Percentiles rank a stretch among this genome's conserved stretches.
phyloP scores from a whole-genome alignment of 2,888 invertebrate species.

The Calameuta filiformis region DNA sequence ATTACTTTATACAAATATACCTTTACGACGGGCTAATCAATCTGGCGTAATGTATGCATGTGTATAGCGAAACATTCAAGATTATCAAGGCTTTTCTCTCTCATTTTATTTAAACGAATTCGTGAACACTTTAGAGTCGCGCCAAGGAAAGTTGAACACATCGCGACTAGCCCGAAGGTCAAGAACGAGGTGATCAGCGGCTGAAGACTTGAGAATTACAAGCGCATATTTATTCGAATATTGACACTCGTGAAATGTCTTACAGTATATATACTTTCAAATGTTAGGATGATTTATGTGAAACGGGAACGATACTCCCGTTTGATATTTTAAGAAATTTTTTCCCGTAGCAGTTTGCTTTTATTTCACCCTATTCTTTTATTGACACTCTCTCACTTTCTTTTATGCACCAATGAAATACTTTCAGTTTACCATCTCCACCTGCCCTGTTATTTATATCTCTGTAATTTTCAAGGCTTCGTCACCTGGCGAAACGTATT shows the following conservation, averaged over 20 bases:
- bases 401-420: not conserved
- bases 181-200: constrained; percentile 10
- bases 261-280: constrained; percentile 51
- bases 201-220: constrained; percentile 49
- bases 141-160: not conserved
- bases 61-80: constrained; percentile 10
- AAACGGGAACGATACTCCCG: constrained; percentile 1
- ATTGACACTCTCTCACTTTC: constrained; percentile 1
- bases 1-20: constrained; percentile 33
- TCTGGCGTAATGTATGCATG: constrained; percentile 1
- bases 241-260: constrained; percentile 47
- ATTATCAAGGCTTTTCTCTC: not conserved
- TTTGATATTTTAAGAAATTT: not conserved
- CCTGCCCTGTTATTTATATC: constrained; percentile 2
- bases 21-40: constrained; percentile 14
- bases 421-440: not conserved
- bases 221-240: constrained; percentile 47
- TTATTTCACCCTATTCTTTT: constrained; percentile 5
- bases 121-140: not conserved
- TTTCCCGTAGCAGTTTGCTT: not conserved
- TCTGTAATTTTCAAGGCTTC: constrained; percentile 48
- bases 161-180: not conserved
- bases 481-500: not conserved
- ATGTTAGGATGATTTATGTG: constrained; percentile 35
- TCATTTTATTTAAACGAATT: not conserved